Evolutionary conservation across 2,888 invertebrate species (phyloP).

Genomic region (Trachelus iudaicus): DNA sequence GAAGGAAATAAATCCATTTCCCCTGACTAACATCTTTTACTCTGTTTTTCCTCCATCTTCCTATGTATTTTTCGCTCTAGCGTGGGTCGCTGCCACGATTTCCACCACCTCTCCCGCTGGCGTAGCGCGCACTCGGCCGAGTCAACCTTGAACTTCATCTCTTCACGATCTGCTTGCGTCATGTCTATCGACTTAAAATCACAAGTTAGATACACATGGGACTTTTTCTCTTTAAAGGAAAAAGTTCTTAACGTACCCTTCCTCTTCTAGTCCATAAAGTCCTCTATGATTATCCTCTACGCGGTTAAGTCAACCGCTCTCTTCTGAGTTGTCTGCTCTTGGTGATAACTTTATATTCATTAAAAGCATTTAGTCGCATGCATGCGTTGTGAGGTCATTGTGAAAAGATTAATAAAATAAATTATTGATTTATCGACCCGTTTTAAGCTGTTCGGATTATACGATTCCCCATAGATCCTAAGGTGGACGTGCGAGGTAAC

Average conservation of each 20-base stretch:
- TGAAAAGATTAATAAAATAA: too few relatives aligned
- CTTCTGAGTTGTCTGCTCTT: background rate
- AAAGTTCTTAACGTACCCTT: background rate
- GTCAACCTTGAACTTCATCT: slow-evolving; percentile 64
- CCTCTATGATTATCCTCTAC: background rate
- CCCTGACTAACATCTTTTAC: slow-evolving; percentile 20
- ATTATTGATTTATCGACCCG: too few relatives aligned
- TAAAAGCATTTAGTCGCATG: background rate
- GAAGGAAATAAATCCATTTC: slow-evolving; percentile 28
- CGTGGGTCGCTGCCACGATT: slow-evolving; percentile 44
- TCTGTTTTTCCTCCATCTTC: slow-evolving; percentile 29
- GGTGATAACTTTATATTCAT: background rate
- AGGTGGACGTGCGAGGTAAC: too few relatives aligned
- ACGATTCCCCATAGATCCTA: too few relatives aligned
- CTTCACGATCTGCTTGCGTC: slow-evolving; percentile 56
- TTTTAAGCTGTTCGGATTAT: too few relatives aligned
- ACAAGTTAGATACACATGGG: slow-evolving; percentile 1
- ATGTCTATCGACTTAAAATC: slow-evolving; percentile 61
- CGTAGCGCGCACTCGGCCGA: slow-evolving; percentile 43
- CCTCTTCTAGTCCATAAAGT: background rate
- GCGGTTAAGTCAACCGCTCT: background rate
- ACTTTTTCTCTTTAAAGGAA: background rate
- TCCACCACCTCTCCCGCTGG: background rate
- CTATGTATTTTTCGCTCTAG: slow-evolving; percentile 49
- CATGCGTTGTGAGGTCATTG: too few relatives aligned